Base-by-base conservation (phyloP, 2,797 vertebrate genomes). In the Ptychobarbus kaznakovi region DNA sequence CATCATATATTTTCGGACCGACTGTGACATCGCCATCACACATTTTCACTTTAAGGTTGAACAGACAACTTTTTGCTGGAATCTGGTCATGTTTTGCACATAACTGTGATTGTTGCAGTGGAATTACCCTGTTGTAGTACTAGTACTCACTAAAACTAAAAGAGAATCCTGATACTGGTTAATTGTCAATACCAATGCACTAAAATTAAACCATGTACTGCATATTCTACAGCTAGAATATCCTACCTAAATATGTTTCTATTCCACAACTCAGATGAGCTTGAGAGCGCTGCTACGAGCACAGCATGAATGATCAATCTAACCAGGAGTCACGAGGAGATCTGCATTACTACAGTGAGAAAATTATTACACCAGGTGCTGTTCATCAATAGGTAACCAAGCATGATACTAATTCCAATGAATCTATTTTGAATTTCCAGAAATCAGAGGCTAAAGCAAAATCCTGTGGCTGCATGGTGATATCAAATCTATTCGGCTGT, bases 311-410 rank as follows among this genome's bases (percentile, higher is more conserved):
- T 77, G 49, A 77, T 84, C 81, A 83, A 70, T 73, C 81, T 46
- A 82, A 83, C 42, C 20, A 9, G 32, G 35, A 56, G 49, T 32
- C n/a, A 68, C 20, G 44, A 84, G 82, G 44, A 75, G 22, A 77
- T 28, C 20, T 78, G 81, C 63, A 61, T 42, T 80, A 20, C 25
- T 61, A 70, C 32, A 73, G 49, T 79, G 42, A 63, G 78, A 81
- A 61, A 63, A 78, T 87, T 6, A 81, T 81, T 69, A 69, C 46
- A 56, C 69, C 25, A n/a, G 16, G 25, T 40, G 72, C 40, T 61
- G 42, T 73, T 61, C 49, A 51, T 69, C 70, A 87, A 61, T 63
- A 58, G 78, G 56, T 70, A 80, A 87, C 82, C 72, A 72, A 84
- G 51, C 72, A 70, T 58, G 49, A 70, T 63, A 40, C 65, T 25